Percentiles rank a stretch among this genome's conserved stretches.
Conservation (phyloP, 2,113 vertebrate species). For the Coregonus clupeaformis region DNA sequence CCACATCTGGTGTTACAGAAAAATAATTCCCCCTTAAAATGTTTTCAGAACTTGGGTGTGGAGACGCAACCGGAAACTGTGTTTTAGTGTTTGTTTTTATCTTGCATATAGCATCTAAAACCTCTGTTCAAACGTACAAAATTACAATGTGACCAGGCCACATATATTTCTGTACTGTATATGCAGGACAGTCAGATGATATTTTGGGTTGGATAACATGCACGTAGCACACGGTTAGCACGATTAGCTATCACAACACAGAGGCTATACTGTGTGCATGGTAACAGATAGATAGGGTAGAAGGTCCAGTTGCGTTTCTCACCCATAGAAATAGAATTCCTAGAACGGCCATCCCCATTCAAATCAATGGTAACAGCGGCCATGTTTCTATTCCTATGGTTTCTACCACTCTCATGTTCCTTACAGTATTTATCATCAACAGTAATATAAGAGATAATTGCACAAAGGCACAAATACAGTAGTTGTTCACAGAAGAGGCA, state of each 20-base stretch:
- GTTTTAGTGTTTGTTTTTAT: slow-evolving; percentile 6
- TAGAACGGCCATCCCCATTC: no score
- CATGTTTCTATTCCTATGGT: no score
- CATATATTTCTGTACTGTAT: neutral
- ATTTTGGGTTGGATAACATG: neutral
- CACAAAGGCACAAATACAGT: neutral
- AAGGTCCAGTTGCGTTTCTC: slow-evolving; percentile 20
- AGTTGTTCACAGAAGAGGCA: slow-evolving; percentile 22
- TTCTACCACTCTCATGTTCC: neutral
- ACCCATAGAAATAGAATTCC: neutral
- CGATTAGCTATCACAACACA: neutral
- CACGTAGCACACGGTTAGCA: neutral
- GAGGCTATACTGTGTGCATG: neutral
- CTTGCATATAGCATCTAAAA: slow-evolving; percentile 22
- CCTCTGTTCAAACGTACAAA: slow-evolving; percentile 7
- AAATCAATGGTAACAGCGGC: no score
- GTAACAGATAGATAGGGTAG: neutral
- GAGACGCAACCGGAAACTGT: slow-evolving; percentile 23
- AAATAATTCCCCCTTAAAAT: neutral
- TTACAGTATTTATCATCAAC: neutral
- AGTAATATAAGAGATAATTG: slow-evolving; percentile 4
- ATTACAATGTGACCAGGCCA: neutral
- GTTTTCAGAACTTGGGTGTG: neutral
- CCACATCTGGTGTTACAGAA: neutral
- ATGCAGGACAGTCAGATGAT: no score